Percentiles rank a stretch among this genome's conserved stretches.
phyloP scores from a whole-genome alignment of 2,888 invertebrate species.

The Apantesis nais region DNA sequence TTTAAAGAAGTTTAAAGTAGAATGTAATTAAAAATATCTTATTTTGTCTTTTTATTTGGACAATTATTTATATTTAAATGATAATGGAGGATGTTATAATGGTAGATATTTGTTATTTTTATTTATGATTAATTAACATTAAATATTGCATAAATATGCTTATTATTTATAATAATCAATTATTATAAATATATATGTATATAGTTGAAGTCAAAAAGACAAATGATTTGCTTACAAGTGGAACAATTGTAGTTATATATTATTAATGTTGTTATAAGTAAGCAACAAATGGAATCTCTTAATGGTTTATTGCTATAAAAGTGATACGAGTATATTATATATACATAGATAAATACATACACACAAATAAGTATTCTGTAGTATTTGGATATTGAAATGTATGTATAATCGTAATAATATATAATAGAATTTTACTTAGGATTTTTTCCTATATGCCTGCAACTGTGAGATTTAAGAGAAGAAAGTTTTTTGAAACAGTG shows the following conservation, averaged over 20 bases:
- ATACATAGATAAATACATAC: neutral
- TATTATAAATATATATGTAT: slow-evolving; percentile 4
- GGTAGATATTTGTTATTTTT: neutral
- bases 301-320: slow-evolving; percentile 5
- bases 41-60: neutral
- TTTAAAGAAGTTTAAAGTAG: neutral
- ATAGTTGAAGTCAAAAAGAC: slow-evolving; percentile 31
- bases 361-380: neutral
- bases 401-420: neutral
- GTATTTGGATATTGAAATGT: neutral
- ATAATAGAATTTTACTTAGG: slow-evolving; percentile 7
- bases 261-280: slow-evolving; percentile 10
- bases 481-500: neutral
- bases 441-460: slow-evolving; percentile 24
- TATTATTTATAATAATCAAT: neutral
- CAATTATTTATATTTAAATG: neutral
- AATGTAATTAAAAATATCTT: neutral
- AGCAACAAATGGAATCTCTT: slow-evolving; percentile 3
- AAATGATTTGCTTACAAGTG: slow-evolving; percentile 38
- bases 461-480: slow-evolving; percentile 13
- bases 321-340: neutral
- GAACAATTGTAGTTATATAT: slow-evolving; percentile 39
- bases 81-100: neutral
- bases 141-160: neutral
- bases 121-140: neutral